Evolutionary conservation across 1,140 invertebrate genomes (phyloP).

Genomic region (Dendroctonus valens): DNA sequence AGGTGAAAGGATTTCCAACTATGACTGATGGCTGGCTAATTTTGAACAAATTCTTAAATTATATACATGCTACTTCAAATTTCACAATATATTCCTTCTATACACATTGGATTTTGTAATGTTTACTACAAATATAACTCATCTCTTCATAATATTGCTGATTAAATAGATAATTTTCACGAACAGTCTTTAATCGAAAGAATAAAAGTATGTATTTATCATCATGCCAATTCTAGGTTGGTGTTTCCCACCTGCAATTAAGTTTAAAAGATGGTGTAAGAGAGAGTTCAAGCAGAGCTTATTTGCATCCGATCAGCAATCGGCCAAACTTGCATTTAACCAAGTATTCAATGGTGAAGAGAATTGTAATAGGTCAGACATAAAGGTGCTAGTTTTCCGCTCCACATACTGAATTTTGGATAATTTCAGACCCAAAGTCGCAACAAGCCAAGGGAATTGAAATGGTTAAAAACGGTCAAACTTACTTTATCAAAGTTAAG

Average conservation of each 20-base stretch:
- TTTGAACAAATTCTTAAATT: no score
- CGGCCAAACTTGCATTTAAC: constrained; percentile 66
- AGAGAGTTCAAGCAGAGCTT: constrained; percentile 73
- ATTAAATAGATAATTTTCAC: no score
- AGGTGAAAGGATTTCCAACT: no score
- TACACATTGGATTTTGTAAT: no score
- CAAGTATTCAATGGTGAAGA: constrained; percentile 65
- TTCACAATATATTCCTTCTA: no score
- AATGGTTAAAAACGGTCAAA: constrained; percentile 56
- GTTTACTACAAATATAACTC: no score
- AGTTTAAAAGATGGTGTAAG: constrained; percentile 69
- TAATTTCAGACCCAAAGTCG: constrained; percentile 53
- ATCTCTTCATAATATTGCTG: no score
- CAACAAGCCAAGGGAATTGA: constrained; percentile 66
- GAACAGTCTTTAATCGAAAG: no score
- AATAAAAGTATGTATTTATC: no score
- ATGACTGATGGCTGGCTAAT: no score
- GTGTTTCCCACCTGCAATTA: constrained; percentile 64
- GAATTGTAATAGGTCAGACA: constrained; percentile 62
- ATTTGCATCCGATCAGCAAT: constrained; percentile 64
- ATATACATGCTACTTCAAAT: no score
- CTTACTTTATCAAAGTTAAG: constrained; percentile 58
- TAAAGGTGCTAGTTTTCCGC: background rate
- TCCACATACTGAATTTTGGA: background rate
- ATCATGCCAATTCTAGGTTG: constrained; percentile 45